Percentiles rank a stretch among this genome's conserved stretches.
These are phyloP conservation scores for sheep (Ovis aries) DNA, from an alignment of 2,113 vertebrate genomes.

Conservation along the genomic window ARS-UI_Ramb_v3.0 NC_056054.1:3024501-3025000, in stretches of 20 bases:
- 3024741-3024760: not conserved
- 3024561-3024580: not conserved
- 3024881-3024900: no score
- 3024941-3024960: not conserved
- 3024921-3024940: not conserved
- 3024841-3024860: not conserved
- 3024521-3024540: not conserved
- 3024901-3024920: not conserved
- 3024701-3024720: not conserved
- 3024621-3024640: not conserved
- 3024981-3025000: not conserved
- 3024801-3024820: not conserved
- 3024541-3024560: not conserved
- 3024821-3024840: not conserved
- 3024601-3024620: not conserved
- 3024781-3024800: not conserved
- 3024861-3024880: not conserved
- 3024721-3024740: not conserved
- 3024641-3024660: not conserved
- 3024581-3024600: not conserved
- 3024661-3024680: not conserved
- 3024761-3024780: not conserved
- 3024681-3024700: not conserved
- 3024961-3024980: not conserved
- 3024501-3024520: not conserved